Evolutionary conservation across 1,140 invertebrate species (phyloP), one percentile per base, ranked within the genome.

Genomic region (Daktulosphaira vitifoliae): DNA sequence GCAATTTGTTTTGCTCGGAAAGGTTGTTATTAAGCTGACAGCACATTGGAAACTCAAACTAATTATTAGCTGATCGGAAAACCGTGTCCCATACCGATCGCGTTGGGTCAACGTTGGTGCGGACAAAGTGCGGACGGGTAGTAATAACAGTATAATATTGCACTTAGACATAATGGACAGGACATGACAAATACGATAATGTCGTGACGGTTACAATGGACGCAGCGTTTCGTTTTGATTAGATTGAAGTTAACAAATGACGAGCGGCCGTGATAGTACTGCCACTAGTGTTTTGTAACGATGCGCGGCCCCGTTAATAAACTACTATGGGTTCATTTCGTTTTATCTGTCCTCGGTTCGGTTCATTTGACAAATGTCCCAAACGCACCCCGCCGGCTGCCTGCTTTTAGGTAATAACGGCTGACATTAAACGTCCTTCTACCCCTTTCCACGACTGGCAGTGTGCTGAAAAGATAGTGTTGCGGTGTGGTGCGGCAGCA

Each of bases 301-400:
- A 48, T 15, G n/a, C 7, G 23, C 54, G 15, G 54, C 5, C 25
- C 9, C 56, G 53, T 59, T 59, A 59, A 59, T 59, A 59, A 59
- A 59, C 53, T 44, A 59, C 48, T 18, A 38, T n/a, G n/a, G 20
- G 33, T 53, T 53, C 51, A 5, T 3, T 25, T 20, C 38, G 53
- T 48, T 62, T 62, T 62, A 62, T 62, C 56, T 62, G 42, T 62
- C 56, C 56, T 62, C 53, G 53, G 53, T 59, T 59, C 56, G 56
- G 42, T 62, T 62, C 56, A 48, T 62, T 62, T 62, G 56, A 62
- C 56, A 62, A 62, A 62, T 62, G 56, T 33, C 29, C 29, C 11
- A 11, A 6, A 5, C 16, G n/a, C 25, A 4, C 16, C 18, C 44
- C 44, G n/a, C 44, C 15, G 16, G 13, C 20, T 13, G 13, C 2